phyloP scores from a whole-genome alignment of 1,140 invertebrate species.

The Papilio glaucus region DNA sequence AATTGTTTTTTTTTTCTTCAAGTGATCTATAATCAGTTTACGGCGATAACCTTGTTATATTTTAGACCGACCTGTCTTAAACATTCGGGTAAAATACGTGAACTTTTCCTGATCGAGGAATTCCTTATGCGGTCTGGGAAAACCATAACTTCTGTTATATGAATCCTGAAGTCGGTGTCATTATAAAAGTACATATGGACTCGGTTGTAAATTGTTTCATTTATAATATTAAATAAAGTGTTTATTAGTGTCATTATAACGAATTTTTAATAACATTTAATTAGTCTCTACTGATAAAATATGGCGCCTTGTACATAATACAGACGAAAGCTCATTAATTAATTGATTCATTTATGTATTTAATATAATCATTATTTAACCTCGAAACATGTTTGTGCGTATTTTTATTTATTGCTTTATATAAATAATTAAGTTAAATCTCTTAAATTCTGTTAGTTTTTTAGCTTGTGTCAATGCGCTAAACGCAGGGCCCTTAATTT shows the following conservation, averaged over 20 bases:
- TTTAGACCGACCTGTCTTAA: too few species aligned
- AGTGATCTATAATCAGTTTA: too few species aligned
- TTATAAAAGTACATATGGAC: neutral
- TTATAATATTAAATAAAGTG: neutral
- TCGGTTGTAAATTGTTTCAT: neutral
- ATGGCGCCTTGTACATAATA: neutral
- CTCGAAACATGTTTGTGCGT: neutral
- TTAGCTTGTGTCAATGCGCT: neutral
- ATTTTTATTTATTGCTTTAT: neutral
- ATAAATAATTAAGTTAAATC: neutral
- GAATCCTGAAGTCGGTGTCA: neutral
- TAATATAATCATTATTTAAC: neutral
- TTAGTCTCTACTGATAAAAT: conserved; percentile 1
- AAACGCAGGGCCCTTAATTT: conserved; percentile 44
- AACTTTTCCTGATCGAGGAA: neutral
- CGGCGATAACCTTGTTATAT: too few species aligned
- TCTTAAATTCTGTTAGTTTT: neutral
- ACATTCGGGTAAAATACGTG: neutral
- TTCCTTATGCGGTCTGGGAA: neutral
- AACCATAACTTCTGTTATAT: neutral
- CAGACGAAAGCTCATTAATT: conserved; percentile 2
- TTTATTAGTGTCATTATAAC: neutral
- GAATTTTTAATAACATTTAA: neutral
- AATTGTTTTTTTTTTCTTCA: too few species aligned
- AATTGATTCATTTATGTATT: neutral